phyloP scores from a whole-genome alignment of 2,797 vertebrate species.

The Merluccius polli region DNA sequence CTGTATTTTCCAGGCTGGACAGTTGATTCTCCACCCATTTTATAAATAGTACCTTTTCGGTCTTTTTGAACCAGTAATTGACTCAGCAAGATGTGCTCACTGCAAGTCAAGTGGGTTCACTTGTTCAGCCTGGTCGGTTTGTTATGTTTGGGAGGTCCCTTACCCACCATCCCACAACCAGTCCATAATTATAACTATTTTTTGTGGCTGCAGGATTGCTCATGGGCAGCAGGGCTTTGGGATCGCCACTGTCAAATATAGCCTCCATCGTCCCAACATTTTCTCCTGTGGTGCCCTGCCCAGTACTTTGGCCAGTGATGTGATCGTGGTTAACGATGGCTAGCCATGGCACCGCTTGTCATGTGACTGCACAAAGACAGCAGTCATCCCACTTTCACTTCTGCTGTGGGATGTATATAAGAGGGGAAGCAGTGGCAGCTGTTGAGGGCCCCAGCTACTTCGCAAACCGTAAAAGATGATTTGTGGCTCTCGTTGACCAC shows the following conservation, averaged over 20 bases:
- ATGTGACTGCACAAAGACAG: conserved; percentile 61
- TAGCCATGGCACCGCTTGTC: conserved; percentile 40
- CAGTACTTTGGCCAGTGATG: conserved; percentile 52
- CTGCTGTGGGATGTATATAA: conserved; percentile 61
- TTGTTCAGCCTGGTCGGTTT: conserved; percentile 54
- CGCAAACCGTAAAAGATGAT: not conserved
- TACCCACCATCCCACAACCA: conserved; percentile 42
- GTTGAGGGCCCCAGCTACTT: conserved; percentile 13
- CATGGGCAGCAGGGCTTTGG: conserved; percentile 37
- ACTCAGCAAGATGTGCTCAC: conserved; percentile 48
- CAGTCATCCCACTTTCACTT: conserved; percentile 70
- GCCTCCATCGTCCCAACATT: conserved; percentile 21
- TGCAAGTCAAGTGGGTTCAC: conserved; percentile 55
- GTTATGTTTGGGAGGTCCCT: conserved; percentile 63
- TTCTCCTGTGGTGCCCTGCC: conserved; percentile 47
- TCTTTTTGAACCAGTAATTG: conserved; percentile 57
- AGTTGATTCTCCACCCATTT: conserved; percentile 38
- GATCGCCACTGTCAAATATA: conserved; percentile 38
- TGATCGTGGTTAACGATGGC: conserved; percentile 38
- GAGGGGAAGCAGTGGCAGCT: conserved; percentile 58
- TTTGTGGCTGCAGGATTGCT: conserved; percentile 54
- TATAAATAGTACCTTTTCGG: conserved; percentile 59
- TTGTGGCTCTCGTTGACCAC: not conserved
- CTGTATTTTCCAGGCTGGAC: conserved; percentile 38
- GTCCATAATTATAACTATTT: conserved; percentile 63